Base-by-base conservation (phyloP, 2,888 invertebrate species). In the Ametastegia equiseti region DNA sequence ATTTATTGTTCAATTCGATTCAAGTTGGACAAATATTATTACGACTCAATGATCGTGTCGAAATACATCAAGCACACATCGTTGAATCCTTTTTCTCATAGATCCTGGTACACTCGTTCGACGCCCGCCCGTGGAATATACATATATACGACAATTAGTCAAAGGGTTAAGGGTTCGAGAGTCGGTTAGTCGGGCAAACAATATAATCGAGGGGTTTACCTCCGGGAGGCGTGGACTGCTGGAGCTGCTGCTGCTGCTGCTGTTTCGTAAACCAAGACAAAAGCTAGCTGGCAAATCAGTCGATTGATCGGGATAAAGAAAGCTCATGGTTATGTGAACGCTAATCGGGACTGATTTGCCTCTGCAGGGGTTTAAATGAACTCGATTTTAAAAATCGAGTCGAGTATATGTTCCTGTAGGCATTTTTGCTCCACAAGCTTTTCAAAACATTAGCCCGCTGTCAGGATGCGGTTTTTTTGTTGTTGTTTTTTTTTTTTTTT, bases 1-100 rank as follows among this genome's bases (percentile, higher is more conserved):
- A 27, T 23, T 71, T 27, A 45, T 71, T 71, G 71, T 71, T 42
- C 27, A 7, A n/a, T 19, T 19, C 36, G n/a, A 54, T 36, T 13
- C 50, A 11, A 75, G 36, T 75, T 75, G 75, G 75, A 75, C 36
- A 75, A 75, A 75, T 54, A 50, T 50, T 36, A 75, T 75, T 75
- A 75, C 54, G 75, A 75, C 9, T 75, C n/a, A 75, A 71, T 54
- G 75, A 75, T 75, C 75, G 36, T 54, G 75, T 78, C 78, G 42
- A 42, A 63, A 78, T 42, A 63, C 78, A 60, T 78, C 78, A 63
- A 57, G 27, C 30, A 63, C 78, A 36, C 60, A 78, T 78, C 78
- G 60, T 15, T 15, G 78, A 30, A 23, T 54, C 54, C 23, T 54
- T 54, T n/a, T n/a, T n/a, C n/a, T n/a, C n/a, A n/a, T n/a, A n/a